phyloP scores from a whole-genome alignment of 1,140 invertebrate species.

The Aradophagus sp. region DNA sequence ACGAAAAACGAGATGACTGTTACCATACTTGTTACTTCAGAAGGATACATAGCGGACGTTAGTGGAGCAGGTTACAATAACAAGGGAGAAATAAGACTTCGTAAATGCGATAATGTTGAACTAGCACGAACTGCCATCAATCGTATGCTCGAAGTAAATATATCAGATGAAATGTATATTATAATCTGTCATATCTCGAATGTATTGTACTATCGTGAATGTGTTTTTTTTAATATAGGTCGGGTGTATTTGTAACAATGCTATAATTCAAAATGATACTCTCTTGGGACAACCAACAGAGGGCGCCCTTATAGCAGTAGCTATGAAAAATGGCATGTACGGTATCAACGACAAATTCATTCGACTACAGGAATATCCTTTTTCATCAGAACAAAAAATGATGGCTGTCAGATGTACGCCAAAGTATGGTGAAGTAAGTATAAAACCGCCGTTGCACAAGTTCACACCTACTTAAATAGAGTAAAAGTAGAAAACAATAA shows the following conservation, averaged over 20 bases:
- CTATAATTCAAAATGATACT: constrained; percentile 89
- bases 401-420: constrained; percentile 97
- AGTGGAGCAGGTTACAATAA: constrained; percentile 95
- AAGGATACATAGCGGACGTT: constrained; percentile 92
- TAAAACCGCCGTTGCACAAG: background rate
- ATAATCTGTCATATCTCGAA: too few relatives aligned
- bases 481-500: too few relatives aligned
- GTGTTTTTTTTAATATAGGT: constrained; percentile 76
- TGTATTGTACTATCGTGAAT: too few relatives aligned
- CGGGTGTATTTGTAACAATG: constrained; percentile 97
- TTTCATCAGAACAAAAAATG: constrained; percentile 97
- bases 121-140: constrained; percentile 82
- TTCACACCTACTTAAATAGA: constrained; percentile 2
- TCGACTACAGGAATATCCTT: constrained; percentile 95
- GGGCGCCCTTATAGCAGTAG: constrained; percentile 93
- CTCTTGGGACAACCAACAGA: constrained; percentile 97
- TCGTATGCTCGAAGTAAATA: constrained; percentile 80
- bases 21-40: constrained; percentile 93
- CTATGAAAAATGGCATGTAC: constrained; percentile 93
- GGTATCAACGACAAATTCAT: constrained; percentile 87
- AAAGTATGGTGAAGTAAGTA: constrained; percentile 82
- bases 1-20: constrained; percentile 99
- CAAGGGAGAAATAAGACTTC: constrained; percentile 86
- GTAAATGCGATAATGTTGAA: constrained; percentile 85
- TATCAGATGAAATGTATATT: constrained; percentile 1